phyloP scores from a whole-genome alignment of 2,888 invertebrate species.

The Cotesia congregata region DNA sequence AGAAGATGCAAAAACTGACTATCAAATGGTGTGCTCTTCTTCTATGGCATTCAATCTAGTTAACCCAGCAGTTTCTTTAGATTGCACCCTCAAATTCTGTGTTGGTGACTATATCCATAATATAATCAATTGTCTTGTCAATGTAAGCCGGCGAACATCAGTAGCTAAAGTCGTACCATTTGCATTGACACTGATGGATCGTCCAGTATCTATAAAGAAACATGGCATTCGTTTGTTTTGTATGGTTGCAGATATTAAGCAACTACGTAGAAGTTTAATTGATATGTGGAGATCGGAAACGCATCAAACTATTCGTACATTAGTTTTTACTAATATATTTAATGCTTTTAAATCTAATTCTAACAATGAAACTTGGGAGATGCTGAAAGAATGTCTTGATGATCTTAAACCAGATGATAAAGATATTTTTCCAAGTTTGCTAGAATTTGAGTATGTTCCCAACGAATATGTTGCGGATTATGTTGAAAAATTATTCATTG shows the following conservation, averaged over 20 bases:
- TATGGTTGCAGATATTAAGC: slow-evolving; percentile 42
- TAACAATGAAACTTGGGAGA: slow-evolving; percentile 45
- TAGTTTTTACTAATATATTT: slow-evolving; percentile 47
- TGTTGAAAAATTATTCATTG: slow-evolving; percentile 38
- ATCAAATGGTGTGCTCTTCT: slow-evolving; percentile 21
- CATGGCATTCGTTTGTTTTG: slow-evolving; percentile 59
- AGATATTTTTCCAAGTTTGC: slow-evolving; percentile 19
- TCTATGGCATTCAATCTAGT: slow-evolving; percentile 45
- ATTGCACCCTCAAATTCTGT: slow-evolving; percentile 49
- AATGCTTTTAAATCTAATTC: slow-evolving; percentile 50
- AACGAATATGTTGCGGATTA: slow-evolving; percentile 50
- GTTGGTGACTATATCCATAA: slow-evolving; percentile 55
- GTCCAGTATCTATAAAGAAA: slow-evolving; percentile 59
- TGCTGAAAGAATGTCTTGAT: slow-evolving; percentile 45
- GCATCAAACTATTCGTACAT: slow-evolving; percentile 54
- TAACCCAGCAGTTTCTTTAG: slow-evolving; percentile 60
- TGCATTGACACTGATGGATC: slow-evolving; percentile 44
- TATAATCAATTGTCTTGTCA: slow-evolving; percentile 41
- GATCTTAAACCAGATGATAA: slow-evolving; percentile 46
- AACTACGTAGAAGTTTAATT: slow-evolving; percentile 14
- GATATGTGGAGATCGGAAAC: slow-evolving; percentile 48
- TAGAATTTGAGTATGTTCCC: slow-evolving; percentile 17
- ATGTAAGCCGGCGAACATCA: slow-evolving; percentile 50
- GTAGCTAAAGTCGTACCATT: slow-evolving; percentile 50
- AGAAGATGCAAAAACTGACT: slow-evolving; percentile 42